Conservation (phyloP, 2,113 vertebrate species). For the Melanerpes formicivorus region DNA sequence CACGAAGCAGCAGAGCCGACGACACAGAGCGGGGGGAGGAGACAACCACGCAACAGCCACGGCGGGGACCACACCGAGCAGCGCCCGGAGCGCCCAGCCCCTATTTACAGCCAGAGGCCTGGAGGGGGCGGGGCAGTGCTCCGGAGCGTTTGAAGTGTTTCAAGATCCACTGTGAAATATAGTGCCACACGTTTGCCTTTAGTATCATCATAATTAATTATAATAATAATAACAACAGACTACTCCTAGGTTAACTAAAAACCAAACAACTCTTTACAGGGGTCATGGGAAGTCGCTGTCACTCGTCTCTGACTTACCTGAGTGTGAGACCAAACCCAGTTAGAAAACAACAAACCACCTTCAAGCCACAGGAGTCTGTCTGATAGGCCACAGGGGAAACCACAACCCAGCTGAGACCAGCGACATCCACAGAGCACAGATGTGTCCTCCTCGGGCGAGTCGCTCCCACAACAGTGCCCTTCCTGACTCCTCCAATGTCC, state of each 20-base stretch:
- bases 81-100: conserved; percentile 23
- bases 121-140: neutral
- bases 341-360: conserved; percentile 24
- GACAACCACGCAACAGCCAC: conserved; percentile 50
- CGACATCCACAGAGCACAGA: neutral
- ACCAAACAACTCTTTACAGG: conserved; percentile 44
- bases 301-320: conserved; percentile 38
- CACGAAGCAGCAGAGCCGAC: conserved; percentile 61
- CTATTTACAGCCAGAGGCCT: conserved; percentile 53
- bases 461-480: neutral
- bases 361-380: neutral
- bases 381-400: neutral
- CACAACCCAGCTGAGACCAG: neutral
- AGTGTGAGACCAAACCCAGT: conserved; percentile 48
- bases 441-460: neutral
- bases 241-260: conserved; percentile 37
- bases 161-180: conserved; percentile 43
- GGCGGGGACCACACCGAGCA: conserved; percentile 36
- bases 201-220: neutral
- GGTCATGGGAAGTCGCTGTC: conserved; percentile 55
- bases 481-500: neutral
- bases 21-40: conserved; percentile 34
- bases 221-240: conserved; percentile 27
- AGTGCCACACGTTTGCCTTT: conserved; percentile 45
- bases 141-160: conserved; percentile 18